phyloP scores from a whole-genome alignment of 2,113 vertebrate species.

The Varanus komodoensis region DNA sequence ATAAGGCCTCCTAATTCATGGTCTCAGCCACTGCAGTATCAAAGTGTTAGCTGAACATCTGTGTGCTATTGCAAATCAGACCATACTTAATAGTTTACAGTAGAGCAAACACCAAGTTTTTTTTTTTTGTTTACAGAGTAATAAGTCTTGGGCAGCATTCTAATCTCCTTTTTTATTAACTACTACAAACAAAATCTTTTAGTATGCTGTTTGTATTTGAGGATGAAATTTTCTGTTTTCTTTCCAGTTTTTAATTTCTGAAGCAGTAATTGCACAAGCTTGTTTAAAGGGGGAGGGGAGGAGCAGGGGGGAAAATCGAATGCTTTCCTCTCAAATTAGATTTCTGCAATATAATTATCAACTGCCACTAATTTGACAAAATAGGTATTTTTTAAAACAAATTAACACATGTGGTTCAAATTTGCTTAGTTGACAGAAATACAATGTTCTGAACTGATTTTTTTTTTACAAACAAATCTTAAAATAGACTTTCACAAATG shows the following conservation, averaged over 20 bases:
- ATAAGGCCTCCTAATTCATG: background rate
- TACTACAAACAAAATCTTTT: slow-evolving; percentile 47
- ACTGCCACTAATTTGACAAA: slow-evolving; percentile 35
- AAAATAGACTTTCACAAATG: slow-evolving; percentile 37
- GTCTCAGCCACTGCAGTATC: background rate
- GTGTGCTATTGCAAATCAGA: rapidly evolving
- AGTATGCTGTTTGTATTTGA: slow-evolving; percentile 30
- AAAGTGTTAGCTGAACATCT: slow-evolving; percentile 15
- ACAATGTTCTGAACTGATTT: slow-evolving; percentile 16
- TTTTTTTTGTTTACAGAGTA: slow-evolving; percentile 7
- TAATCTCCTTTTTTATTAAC: slow-evolving; percentile 28
- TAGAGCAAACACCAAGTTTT: slow-evolving; percentile 41
- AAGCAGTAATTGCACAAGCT: background rate
- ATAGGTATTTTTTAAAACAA: slow-evolving; percentile 32
- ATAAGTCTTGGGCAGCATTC: slow-evolving; percentile 40
- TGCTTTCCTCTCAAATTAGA: slow-evolving; percentile 32
- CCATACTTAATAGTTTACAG: slow-evolving; percentile 20
- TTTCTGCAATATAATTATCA: slow-evolving; percentile 48
- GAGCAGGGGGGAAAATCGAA: slow-evolving; percentile 7
- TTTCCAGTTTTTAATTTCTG: slow-evolving; percentile 26
- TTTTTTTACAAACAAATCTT: slow-evolving; percentile 28
- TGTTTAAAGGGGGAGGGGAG: background rate
- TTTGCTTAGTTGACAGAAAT: slow-evolving; percentile 49
- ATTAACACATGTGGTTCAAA: slow-evolving; percentile 43
- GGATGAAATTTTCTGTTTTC: background rate